Percentiles rank a stretch among this genome's conserved stretches.
Conservation (phyloP, 1,140 invertebrate species). For the Kradibia gibbosae region DNA sequence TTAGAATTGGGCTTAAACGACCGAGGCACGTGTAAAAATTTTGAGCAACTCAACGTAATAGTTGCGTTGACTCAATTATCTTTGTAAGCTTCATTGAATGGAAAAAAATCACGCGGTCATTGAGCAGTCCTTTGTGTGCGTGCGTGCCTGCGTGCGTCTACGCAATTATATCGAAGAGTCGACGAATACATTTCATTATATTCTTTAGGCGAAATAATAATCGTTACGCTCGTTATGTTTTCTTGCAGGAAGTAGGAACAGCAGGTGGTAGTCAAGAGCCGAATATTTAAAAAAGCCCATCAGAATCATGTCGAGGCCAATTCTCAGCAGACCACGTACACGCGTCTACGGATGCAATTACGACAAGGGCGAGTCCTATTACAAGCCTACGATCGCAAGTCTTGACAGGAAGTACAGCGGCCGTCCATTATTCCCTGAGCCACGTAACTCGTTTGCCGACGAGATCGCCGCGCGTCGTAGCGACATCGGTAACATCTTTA, state of each 20-base stretch:
- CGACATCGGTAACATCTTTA: slow-evolving; percentile 73
- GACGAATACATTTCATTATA: no score
- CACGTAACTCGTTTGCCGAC: slow-evolving; percentile 69
- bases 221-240: neutral
- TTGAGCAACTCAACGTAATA: no score
- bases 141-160: no score
- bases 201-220: no score
- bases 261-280: slow-evolving; percentile 14
- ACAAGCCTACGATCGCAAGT: slow-evolving; percentile 81
- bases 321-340: slow-evolving; percentile 78
- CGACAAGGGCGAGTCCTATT: slow-evolving; percentile 85
- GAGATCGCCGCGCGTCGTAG: slow-evolving; percentile 70
- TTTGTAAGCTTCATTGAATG: no score
- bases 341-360: slow-evolving; percentile 87
- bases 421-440: slow-evolving; percentile 70
- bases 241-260: slow-evolving; percentile 40
- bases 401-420: slow-evolving; percentile 80
- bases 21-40: no score
- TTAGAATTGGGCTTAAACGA: no score
- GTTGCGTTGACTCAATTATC: no score
- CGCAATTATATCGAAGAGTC: no score
- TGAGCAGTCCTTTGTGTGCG: no score
- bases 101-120: no score
- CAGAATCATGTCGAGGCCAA: slow-evolving; percentile 69
- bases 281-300: neutral